phyloP scores from a whole-genome alignment of 2,113 vertebrate genomes.

The Clarias gariepinus region DNA sequence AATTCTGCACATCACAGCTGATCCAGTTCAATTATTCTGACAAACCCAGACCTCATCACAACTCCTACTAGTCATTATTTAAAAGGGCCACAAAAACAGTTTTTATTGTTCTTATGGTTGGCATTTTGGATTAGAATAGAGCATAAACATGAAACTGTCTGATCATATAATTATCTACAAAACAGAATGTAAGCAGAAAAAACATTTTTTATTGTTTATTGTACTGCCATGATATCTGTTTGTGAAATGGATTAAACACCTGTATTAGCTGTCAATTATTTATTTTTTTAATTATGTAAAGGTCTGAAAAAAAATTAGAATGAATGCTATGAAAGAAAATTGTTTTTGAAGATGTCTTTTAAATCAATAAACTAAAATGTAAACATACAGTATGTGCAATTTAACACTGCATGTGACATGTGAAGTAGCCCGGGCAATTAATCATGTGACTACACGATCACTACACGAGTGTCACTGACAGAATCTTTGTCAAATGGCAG shows the following conservation, averaged over 20 bases:
- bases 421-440: constrained; percentile 12
- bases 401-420: constrained; percentile 51
- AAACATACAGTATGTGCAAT: constrained; percentile 36
- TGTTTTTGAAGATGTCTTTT: constrained; percentile 44
- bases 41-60: constrained; percentile 21
- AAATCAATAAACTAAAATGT: constrained; percentile 22
- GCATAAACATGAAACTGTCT: not conserved
- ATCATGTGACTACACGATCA: not conserved
- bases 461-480: constrained; percentile 16
- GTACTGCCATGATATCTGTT: constrained; percentile 44
- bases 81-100: constrained; percentile 25
- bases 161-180: constrained; percentile 9
- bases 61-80: not conserved
- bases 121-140: not conserved
- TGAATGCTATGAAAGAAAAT: constrained; percentile 56
- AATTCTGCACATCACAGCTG: constrained; percentile 7
- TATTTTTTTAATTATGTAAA: not conserved
- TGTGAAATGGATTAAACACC: constrained; percentile 14
- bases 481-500: constrained; percentile 18
- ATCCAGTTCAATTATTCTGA: not conserved
- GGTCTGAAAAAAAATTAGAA: constrained; percentile 41
- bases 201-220: constrained; percentile 11
- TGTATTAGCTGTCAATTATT: not conserved
- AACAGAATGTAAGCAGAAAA: not conserved
- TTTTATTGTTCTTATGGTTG: not conserved